phyloP scores from a whole-genome alignment of 2,888 invertebrate species.

The Agonopterix arenella region DNA sequence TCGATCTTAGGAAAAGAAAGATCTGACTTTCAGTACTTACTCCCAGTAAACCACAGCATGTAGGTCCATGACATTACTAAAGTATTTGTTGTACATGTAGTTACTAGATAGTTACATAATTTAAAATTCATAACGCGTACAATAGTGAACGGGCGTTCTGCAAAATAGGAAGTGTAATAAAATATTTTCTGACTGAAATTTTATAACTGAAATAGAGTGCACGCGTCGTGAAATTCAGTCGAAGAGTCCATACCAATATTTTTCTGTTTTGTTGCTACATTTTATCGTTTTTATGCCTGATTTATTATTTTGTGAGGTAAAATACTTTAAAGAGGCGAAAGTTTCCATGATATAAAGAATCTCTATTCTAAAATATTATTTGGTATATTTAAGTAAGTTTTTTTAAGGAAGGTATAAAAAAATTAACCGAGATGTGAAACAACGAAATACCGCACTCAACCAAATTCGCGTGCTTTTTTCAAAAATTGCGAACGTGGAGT shows the following conservation, averaged over 20 bases:
- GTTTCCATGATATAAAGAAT: no score
- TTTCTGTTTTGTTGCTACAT: not conserved
- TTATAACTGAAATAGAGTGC: constrained; percentile 58
- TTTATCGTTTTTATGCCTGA: not conserved
- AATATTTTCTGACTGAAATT: constrained; percentile 56
- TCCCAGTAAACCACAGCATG: no score
- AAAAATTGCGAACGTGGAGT: no score
- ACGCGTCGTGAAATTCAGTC: constrained; percentile 40
- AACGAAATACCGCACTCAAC: no score
- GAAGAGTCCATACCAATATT: constrained; percentile 4
- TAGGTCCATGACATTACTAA: not conserved
- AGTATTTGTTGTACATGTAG: not conserved
- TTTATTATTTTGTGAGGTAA: not conserved
- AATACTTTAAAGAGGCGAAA: not conserved
- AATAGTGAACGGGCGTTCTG: constrained; percentile 52
- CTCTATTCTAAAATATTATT: no score
- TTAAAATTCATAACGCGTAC: constrained; percentile 62
- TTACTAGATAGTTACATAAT: constrained; percentile 24
- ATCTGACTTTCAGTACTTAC: no score
- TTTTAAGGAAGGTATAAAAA: no score
- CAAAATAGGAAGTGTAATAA: constrained; percentile 60
- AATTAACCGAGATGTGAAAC: no score
- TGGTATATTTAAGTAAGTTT: no score
- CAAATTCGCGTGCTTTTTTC: no score
- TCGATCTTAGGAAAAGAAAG: no score